Percentiles rank a stretch among this genome's conserved stretches.
These are phyloP conservation scores for Petroica traversi DNA, from an alignment of 2,113 vertebrate genomes.

Conservation along the genomic window DNA sequence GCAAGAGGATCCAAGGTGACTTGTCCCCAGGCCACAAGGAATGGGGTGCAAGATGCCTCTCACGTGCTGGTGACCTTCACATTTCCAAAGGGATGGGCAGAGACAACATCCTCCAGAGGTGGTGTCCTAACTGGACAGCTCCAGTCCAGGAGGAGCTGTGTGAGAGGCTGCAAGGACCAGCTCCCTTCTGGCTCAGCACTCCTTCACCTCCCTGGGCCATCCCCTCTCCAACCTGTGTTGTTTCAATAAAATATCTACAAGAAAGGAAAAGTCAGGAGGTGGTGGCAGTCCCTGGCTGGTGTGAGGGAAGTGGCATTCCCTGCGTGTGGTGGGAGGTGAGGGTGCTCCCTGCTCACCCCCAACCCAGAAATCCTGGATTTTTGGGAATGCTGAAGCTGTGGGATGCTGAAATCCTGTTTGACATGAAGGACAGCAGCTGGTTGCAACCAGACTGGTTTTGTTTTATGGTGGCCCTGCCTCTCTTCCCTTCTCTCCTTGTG, in stretches of 20 bases:
- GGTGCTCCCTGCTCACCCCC: not conserved
- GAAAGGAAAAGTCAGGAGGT: not conserved
- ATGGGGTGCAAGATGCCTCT: not conserved
- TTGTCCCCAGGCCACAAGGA: not conserved
- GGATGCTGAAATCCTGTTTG: not conserved
- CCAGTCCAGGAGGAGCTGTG: not conserved
- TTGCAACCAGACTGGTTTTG: not conserved
- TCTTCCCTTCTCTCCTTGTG: not conserved
- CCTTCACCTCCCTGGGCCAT: not conserved
- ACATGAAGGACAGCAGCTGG: fast-evolving
- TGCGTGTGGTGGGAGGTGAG: not conserved
- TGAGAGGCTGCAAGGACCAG: not conserved
- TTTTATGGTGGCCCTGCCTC: not conserved
- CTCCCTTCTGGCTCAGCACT: not conserved
- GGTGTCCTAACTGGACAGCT: not conserved
- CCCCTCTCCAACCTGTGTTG: fast-evolving
- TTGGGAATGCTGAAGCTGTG: not conserved
- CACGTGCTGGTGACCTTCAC: not conserved
- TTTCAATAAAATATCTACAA: not conserved
- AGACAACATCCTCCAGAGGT: not conserved
- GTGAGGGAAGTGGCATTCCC: fast-evolving
- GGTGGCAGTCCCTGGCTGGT: not conserved
- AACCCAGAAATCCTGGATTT: fast-evolving
- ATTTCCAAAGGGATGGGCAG: not conserved
- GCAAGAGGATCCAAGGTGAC: not conserved